Base-by-base conservation (phyloP, 2,113 vertebrate species). In the Cichladusa arquata region DNA sequence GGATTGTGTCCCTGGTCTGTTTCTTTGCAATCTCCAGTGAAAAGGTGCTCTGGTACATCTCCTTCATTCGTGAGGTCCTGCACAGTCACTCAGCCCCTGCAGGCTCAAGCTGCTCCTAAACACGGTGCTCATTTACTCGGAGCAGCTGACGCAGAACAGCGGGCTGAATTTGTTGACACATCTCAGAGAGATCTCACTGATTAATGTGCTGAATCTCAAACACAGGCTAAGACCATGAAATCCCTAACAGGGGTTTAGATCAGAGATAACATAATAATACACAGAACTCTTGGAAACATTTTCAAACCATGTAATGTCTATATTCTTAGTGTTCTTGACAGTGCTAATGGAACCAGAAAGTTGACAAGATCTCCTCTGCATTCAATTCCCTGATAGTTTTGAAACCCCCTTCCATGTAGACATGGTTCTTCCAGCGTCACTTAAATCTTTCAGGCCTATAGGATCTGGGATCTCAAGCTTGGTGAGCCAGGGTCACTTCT, bases 201-300 rank as follows among this genome's bases (percentile, higher is more conserved):
- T 97, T 96, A 96, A 96, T 94, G 92, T 90, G 93, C 97, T 96
- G 95, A 95, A 97, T 97, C 96, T 96, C 95, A 96, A 96, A 95
- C 93, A 96, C 80, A 44, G 81, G 76, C 96, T 97, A 94, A 97
- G 89, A 97, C 96, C 96, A 97, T 97, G 96, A 97, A 97, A 97
- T 96, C 96, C 93, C 76, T 96, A 96, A 97, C 95, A 97, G 97
- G 81, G 96, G 90, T 96, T 95, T 96, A 97, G 96, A 97, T 97
- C 79, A 94, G 90, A 94, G 95, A 97, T 97, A 97, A 38, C 79
- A 16, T 97, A 97, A 97, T 96, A 92, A 85, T 86, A 97, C 93
- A 95, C 96, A 96, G 96, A 96, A 93, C 97, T 94, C 96, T 97
- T 88, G 90, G 95, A 97, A 96, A 94, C 80, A 50, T 70, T 97